Percentiles rank a stretch among this genome's conserved stretches.
Conservation (phyloP, 2,797 vertebrate genomes). For the Gymnothorax javanicus region DNA sequence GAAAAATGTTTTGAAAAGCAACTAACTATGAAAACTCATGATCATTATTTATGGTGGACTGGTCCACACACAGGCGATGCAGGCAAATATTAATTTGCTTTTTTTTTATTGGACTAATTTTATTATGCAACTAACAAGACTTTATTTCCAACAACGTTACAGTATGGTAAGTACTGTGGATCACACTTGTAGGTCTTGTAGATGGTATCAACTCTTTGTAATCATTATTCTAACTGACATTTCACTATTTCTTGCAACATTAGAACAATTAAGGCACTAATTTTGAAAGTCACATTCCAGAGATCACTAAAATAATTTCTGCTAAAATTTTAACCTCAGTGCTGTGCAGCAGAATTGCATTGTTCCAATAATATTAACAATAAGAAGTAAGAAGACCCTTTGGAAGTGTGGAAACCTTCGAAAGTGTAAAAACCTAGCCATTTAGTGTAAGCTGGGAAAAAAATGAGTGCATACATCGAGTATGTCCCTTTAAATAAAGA, state of each 20-base stretch:
- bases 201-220: neutral
- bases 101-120: neutral
- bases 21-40: neutral
- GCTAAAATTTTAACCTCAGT: slow-evolving; percentile 32
- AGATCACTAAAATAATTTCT: neutral
- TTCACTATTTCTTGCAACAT: no score
- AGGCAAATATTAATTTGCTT: neutral
- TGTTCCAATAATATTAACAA: slow-evolving; percentile 46
- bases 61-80: neutral
- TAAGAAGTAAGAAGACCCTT: slow-evolving; percentile 40
- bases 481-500: neutral
- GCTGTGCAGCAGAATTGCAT: slow-evolving; percentile 31
- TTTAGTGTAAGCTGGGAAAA: neutral
- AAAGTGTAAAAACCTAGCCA: slow-evolving; percentile 1
- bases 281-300: neutral
- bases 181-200: neutral
- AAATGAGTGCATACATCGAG: neutral
- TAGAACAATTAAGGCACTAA: neutral
- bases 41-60: neutral
- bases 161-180: neutral
- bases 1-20: neutral
- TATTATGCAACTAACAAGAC: neutral
- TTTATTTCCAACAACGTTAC: neutral
- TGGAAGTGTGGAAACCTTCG: slow-evolving; percentile 10
- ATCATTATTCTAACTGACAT: neutral